Conservation (phyloP, 2,797 vertebrate genomes). For the Artibeus lituratus region DNA sequence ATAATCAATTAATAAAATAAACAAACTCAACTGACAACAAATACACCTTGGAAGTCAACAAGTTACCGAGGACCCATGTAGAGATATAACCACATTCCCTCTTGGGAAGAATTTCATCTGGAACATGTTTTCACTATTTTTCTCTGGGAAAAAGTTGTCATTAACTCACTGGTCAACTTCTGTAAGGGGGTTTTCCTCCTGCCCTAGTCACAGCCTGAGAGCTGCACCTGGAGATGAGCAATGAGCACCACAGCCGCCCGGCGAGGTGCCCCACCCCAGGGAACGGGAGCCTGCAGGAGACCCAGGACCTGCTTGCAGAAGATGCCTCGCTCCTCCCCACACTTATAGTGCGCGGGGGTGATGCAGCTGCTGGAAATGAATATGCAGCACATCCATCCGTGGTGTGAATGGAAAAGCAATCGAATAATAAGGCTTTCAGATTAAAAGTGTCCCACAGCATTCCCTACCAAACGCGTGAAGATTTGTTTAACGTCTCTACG, state of each 20-base stretch:
- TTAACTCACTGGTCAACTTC: neutral
- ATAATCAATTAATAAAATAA: neutral
- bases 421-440: neutral
- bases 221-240: neutral
- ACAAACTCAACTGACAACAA: neutral
- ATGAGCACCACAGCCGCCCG: neutral
- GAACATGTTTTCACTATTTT: neutral
- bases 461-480: neutral
- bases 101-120: neutral
- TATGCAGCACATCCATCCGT: rapidly evolving
- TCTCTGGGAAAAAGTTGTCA: neutral
- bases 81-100: neutral
- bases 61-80: neutral
- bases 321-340: neutral
- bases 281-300: neutral
- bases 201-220: neutral
- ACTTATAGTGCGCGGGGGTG: rapidly evolving
- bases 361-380: neutral
- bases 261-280: neutral
- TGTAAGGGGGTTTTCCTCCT: neutral
- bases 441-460: neutral
- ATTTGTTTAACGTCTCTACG: neutral
- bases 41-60: neutral
- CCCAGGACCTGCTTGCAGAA: neutral
- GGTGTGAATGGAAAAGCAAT: neutral